Conservation (phyloP, 2,888 invertebrate species). For the Sinhomidia bicolor region DNA sequence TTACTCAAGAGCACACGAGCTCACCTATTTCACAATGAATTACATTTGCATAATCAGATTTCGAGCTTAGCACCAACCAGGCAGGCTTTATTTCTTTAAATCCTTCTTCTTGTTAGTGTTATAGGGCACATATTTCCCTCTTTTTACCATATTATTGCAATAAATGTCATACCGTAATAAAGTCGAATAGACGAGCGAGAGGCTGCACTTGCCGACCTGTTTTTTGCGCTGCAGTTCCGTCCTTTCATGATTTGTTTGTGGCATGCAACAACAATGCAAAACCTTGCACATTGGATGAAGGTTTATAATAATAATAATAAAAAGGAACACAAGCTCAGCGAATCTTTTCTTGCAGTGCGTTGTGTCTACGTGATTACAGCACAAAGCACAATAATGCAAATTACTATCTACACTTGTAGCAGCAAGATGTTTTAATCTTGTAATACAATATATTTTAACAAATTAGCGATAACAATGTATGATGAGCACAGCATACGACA, state of each 20-base stretch:
- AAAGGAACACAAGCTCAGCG: background rate
- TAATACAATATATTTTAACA: background rate
- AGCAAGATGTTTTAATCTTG: slow-evolving; percentile 12
- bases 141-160: background rate
- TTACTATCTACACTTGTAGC: background rate
- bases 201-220: slow-evolving; percentile 50
- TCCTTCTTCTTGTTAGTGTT: background rate
- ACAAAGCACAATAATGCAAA: background rate
- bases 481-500: background rate
- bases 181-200: too few relatives aligned
- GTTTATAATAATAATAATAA: too few relatives aligned
- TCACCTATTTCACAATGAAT: background rate
- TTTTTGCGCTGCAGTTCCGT: slow-evolving; percentile 63
- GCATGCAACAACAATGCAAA: slow-evolving; percentile 33
- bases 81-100: background rate
- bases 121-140: background rate
- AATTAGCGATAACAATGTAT: slow-evolving; percentile 23
- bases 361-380: slow-evolving; percentile 23
- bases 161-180: background rate
- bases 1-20: background rate
- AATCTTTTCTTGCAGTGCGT: background rate
- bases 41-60: slow-evolving; percentile 62
- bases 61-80: background rate
- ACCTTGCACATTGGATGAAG: background rate
- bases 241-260: slow-evolving; percentile 42